A percentile compares a stretch with the other conserved stretches of the same genome.
phyloP scores from a whole-genome alignment of 2,113 vertebrate species.

The Ceuthmochares aereus region DNA sequence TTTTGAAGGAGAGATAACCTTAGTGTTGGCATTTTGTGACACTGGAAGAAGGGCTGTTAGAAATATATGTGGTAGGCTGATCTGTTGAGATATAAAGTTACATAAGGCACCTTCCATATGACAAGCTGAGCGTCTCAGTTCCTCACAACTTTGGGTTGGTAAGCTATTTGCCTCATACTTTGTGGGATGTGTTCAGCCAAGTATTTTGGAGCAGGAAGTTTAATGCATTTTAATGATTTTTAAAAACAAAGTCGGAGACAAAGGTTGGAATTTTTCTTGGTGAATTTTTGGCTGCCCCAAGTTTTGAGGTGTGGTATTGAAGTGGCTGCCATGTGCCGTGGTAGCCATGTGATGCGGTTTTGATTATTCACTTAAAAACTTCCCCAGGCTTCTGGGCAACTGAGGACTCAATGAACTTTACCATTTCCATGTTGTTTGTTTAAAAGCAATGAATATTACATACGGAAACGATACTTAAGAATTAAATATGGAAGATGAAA shows the following conservation, averaged over 20 bases:
- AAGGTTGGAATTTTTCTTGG: background rate
- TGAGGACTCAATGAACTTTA: background rate
- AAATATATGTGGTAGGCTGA: constrained; percentile 49
- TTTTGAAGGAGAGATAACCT: constrained; percentile 29
- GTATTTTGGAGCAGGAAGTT: background rate
- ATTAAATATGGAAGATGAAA: background rate
- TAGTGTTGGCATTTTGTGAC: background rate
- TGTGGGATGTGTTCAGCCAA: constrained; percentile 36
- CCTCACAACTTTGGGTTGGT: background rate
- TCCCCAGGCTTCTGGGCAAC: background rate
- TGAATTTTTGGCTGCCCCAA: background rate
- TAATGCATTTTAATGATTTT: background rate
- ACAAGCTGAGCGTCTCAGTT: constrained; percentile 21
- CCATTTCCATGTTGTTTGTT: background rate
- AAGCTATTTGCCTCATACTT: background rate
- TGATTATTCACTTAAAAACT: background rate
- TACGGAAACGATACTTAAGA: background rate
- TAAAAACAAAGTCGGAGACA: background rate
- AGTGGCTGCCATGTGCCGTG: background rate
- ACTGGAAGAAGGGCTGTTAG: background rate
- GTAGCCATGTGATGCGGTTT: background rate
- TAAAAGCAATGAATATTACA: background rate
- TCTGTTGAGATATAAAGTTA: constrained; percentile 39
- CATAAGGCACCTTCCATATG: constrained; percentile 41
- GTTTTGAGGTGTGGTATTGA: background rate